Evolutionary conservation across 2,888 invertebrate species (phyloP).

Genomic region (Lasioglossum oenotherae): DNA sequence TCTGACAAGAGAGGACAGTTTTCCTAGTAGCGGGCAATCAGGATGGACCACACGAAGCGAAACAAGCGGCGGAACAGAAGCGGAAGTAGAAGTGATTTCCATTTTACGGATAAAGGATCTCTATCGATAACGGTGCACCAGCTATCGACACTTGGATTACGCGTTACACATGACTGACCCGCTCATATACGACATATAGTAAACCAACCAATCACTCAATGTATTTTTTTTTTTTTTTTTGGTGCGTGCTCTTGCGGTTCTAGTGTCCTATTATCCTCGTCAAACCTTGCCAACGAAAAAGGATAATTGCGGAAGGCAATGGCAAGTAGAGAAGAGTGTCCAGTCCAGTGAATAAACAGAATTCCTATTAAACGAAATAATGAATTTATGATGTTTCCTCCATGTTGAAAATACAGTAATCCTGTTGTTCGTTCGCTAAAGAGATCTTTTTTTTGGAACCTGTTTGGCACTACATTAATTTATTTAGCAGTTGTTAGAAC

Average conservation of each 20-base stretch:
- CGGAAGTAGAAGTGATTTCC: constrained; percentile 49
- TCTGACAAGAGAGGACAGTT: not conserved
- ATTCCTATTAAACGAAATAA: too few relatives aligned
- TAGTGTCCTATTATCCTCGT: not conserved
- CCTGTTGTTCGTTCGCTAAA: too few relatives aligned
- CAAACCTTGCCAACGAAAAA: not conserved
- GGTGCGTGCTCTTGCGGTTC: not conserved
- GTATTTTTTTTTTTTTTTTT: not conserved
- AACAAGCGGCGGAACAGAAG: constrained; percentile 9
- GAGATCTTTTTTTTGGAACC: too few relatives aligned
- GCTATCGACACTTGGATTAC: constrained; percentile 20
- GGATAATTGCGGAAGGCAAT: not conserved
- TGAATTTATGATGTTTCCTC: too few relatives aligned
- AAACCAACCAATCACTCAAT: not conserved
- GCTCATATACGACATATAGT: not conserved
- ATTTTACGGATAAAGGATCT: constrained; percentile 41
- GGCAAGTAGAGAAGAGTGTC: too few relatives aligned
- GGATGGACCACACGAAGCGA: not conserved
- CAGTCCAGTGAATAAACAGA: too few relatives aligned
- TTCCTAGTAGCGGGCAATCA: not conserved
- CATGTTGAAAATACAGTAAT: too few relatives aligned
- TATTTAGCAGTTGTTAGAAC: too few relatives aligned
- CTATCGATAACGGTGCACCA: constrained; percentile 10
- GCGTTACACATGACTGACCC: constrained; percentile 31
- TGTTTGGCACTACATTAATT: too few relatives aligned